These are phyloP conservation scores for Stylophora pistillata DNA, from an alignment of 64 coral and sea anemone species.

Conservation along the genomic window DNA sequence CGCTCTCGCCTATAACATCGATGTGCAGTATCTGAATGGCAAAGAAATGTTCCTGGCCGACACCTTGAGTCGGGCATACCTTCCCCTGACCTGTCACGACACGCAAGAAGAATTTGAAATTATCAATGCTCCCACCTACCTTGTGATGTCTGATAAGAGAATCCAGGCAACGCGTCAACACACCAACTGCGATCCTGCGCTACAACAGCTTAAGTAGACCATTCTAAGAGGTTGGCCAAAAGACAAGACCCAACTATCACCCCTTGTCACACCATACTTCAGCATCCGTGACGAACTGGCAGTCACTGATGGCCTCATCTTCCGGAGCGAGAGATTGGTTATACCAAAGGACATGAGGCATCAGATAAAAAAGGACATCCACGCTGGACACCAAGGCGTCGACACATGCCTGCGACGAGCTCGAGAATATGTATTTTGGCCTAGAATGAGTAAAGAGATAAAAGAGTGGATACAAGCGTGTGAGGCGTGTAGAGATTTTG, in stretches of 20 bases:
- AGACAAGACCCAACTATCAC: not conserved
- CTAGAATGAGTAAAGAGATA: conserved; percentile 41
- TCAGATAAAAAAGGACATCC: not conserved
- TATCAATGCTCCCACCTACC: not conserved
- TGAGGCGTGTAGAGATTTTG: conserved; percentile 6
- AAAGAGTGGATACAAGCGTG: conserved; percentile 21
- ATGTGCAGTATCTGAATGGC: not conserved
- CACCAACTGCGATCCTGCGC: not conserved
- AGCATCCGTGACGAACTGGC: conserved; percentile 3
- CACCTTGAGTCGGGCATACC: too few species aligned
- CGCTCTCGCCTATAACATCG: too few species aligned
- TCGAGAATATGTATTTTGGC: conserved; percentile 35
- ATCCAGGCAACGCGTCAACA: not conserved
- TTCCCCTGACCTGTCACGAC: too few species aligned
- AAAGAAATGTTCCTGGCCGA: not conserved
- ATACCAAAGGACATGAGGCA: not conserved
- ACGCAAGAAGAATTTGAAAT: not conserved
- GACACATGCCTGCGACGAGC: not conserved
- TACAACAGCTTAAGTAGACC: not conserved
- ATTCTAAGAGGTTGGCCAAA: conserved; percentile 14
- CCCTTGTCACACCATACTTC: not conserved
- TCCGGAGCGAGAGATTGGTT: conserved; percentile 8
- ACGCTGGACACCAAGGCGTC: not conserved
- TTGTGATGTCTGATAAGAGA: not conserved
- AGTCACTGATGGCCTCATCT: not conserved